These are phyloP conservation scores for Calyptomena viridis DNA, from an alignment of 2,113 vertebrate genomes.

Conservation along the genomic window DNA sequence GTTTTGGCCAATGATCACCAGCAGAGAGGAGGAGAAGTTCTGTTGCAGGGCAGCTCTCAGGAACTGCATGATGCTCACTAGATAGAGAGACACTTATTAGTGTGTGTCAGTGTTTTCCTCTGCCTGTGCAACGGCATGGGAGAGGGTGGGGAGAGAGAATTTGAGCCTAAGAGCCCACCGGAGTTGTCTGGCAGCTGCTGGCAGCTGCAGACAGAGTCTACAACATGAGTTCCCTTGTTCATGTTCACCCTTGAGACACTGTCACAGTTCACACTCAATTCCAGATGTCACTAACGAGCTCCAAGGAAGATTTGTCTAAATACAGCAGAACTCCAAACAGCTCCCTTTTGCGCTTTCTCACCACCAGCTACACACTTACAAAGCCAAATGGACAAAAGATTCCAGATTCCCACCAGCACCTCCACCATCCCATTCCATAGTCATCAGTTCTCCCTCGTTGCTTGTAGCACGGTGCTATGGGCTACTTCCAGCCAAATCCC, in stretches of 20 bases:
- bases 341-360: background rate
- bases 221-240: background rate
- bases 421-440: background rate
- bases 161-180: background rate
- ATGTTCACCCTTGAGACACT: background rate
- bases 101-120: background rate
- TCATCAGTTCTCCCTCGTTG: background rate
- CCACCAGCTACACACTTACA: background rate
- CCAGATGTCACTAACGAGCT: background rate
- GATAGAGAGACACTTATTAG: constrained; percentile 9
- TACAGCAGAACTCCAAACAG: background rate
- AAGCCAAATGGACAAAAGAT: background rate
- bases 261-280: background rate
- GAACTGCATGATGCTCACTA: constrained; percentile 85
- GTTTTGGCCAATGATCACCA: constrained; percentile 62
- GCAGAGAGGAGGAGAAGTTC: constrained; percentile 80
- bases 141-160: background rate
- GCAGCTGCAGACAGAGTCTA: background rate
- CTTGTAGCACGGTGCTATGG: background rate
- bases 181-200: background rate
- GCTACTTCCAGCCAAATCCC: background rate
- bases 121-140: background rate
- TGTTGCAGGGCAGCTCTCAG: constrained; percentile 81
- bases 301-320: background rate
- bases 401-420: background rate